These are phyloP conservation scores for Paraescarpia echinospica DNA, from an alignment of 1,140 invertebrate genomes.

Conservation along the genomic window DNA sequence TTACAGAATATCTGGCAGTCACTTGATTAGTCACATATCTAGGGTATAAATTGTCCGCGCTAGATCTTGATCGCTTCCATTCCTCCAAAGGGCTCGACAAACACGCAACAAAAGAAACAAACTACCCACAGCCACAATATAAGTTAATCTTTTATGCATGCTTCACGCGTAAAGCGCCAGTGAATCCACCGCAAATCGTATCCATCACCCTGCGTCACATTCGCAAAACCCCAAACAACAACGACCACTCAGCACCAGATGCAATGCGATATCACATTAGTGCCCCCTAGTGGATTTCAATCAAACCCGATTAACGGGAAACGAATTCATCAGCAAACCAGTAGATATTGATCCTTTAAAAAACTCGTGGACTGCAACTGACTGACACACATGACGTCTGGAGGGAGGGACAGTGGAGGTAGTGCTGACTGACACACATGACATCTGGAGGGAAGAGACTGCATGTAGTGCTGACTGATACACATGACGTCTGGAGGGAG, in stretches of 20 bases:
- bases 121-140: not conserved
- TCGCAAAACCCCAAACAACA: not conserved
- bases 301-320: not conserved
- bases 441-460: too few relatives aligned
- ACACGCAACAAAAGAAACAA: not conserved
- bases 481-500: not conserved
- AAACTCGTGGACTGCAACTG: not conserved
- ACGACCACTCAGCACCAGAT: not conserved
- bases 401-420: not conserved
- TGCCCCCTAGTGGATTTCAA: not conserved
- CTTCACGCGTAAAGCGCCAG: too few relatives aligned
- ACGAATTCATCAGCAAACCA: not conserved
- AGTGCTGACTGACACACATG: too few relatives aligned
- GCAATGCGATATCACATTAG: not conserved
- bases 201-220: not conserved
- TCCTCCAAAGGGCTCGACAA: not conserved
- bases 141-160: not conserved
- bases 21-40: too few relatives aligned
- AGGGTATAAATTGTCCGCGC: too few relatives aligned
- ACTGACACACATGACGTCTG: not conserved
- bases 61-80: not conserved
- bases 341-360: not conserved
- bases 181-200: not conserved
- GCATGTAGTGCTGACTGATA: not conserved
- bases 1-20: too few relatives aligned